Evolutionary conservation across 2,113 vertebrate genomes (phyloP), one percentile per base, ranked within the genome.

Genomic region (Poicephalus gulielmi): DNA sequence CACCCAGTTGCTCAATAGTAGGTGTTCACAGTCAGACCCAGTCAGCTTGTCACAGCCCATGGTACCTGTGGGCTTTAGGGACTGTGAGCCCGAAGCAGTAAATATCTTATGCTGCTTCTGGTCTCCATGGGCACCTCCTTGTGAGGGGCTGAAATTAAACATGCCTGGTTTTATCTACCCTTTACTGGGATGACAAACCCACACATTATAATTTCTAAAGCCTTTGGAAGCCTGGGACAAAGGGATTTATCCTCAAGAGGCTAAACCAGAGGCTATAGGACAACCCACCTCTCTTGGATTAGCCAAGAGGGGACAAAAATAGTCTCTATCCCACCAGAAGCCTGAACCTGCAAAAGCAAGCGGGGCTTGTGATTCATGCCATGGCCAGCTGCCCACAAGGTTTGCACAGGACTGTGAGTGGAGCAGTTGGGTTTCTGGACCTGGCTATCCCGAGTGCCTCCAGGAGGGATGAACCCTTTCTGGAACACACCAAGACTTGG

Each of bases 401-500:
- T 87, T 92, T 88, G 67, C 85, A 70, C 39, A 43, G 87, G 59
- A 41, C 33, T 20, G 3, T 2, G 16, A 73, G 67, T 17, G 5
- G 60, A 97, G 80, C 90, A 60, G 88, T 31, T 0, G 2, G 59
- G 46, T 78, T 92, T 39, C 90, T 95, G 95, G 88, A 90, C 76
- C 67, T 0, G 33, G 37, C 43, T 4, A 1, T 70, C 79, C 70
- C 10, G 49, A 78, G 60, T 1, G 25, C 86, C 67, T 44, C 78
- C 93, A 86, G 95, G 86, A 71, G 83, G 91, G 96, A 96, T 76
- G 83, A 70, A 64, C 25, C 25, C 60, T 83, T 75, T 60, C 81
- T 27, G 28, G 47, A 80, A 59, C 85, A 41, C 1, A 12, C 90
- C 23, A 66, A 79, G 91, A n/a, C 95, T 86, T 95, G 87, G 92